These are phyloP conservation scores for Vicugna pacos DNA, from an alignment of 2,113 vertebrate species.

Conservation along the genomic window DNA sequence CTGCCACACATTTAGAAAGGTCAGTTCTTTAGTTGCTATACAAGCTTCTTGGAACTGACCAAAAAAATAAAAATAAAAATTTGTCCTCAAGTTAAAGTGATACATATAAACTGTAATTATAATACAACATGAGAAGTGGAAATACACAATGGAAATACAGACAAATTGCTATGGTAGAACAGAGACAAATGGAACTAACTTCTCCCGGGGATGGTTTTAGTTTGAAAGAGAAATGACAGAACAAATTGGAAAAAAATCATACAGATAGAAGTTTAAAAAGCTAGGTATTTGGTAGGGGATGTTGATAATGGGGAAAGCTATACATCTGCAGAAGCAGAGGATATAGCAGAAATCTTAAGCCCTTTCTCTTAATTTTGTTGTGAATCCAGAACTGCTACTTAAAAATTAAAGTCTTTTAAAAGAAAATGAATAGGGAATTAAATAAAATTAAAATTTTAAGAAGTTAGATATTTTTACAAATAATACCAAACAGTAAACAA, in stretches of 20 bases:
- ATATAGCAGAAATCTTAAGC: background rate
- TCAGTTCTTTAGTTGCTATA: background rate
- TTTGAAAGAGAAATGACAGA: background rate
- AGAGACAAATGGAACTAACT: background rate
- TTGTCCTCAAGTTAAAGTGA: background rate
- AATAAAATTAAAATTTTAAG: background rate
- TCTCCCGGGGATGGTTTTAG: background rate
- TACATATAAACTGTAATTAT: background rate
- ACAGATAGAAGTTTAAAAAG: background rate
- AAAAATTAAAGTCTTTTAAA: background rate
- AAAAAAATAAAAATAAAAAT: constrained; percentile 46
- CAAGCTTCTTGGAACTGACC: background rate
- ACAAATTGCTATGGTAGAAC: background rate
- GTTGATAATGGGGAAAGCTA: background rate
- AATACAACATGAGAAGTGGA: constrained; percentile 13
- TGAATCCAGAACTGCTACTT: background rate
- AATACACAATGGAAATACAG: background rate
- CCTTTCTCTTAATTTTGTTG: background rate
- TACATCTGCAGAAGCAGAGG: background rate
- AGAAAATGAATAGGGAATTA: background rate
- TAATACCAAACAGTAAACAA: background rate
- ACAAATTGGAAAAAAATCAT: constrained; percentile 28
- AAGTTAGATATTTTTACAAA: constrained; percentile 3
- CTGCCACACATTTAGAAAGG: background rate
- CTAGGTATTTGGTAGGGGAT: background rate